Percentiles rank a stretch among this genome's conserved stretches.
These are phyloP conservation scores for Stomorhina lunata DNA, from an alignment of 2,888 invertebrate species.

Conservation along the genomic window DNA sequence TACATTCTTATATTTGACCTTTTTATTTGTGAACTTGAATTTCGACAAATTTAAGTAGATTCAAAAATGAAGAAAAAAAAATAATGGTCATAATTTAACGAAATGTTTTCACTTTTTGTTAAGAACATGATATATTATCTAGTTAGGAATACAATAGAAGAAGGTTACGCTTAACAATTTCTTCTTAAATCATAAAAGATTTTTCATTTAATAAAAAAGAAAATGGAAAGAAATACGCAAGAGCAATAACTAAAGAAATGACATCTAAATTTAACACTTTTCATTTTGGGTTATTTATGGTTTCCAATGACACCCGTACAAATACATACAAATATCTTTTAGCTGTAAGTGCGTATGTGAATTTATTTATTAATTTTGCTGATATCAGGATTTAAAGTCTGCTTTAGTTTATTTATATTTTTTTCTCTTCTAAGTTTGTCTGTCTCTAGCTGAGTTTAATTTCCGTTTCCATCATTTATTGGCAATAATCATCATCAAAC, in stretches of 20 bases:
- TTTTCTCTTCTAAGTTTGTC: background rate
- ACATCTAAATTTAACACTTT: constrained; percentile 55
- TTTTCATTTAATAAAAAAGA: constrained; percentile 15
- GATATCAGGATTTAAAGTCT: background rate
- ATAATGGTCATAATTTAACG: constrained; percentile 8
- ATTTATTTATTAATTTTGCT: background rate
- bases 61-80: background rate
- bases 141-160: background rate
- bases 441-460: constrained; percentile 43
- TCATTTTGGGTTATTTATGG: constrained; percentile 30
- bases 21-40: constrained; percentile 44
- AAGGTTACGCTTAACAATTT: constrained; percentile 8
- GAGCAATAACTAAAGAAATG: constrained; percentile 14
- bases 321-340: background rate
- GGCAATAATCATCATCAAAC: constrained; percentile 38
- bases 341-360: background rate
- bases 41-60: background rate
- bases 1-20: too few relatives aligned
- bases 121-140: constrained; percentile 38
- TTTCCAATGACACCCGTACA: background rate
- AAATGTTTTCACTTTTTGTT: constrained; percentile 1
- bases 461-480: constrained; percentile 59
- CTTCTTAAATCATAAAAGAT: constrained; percentile 13
- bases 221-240: background rate
- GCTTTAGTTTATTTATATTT: background rate